These are phyloP conservation scores for Symphodus melops DNA, from an alignment of 2,113 vertebrate genomes.

Conservation along the genomic window DNA sequence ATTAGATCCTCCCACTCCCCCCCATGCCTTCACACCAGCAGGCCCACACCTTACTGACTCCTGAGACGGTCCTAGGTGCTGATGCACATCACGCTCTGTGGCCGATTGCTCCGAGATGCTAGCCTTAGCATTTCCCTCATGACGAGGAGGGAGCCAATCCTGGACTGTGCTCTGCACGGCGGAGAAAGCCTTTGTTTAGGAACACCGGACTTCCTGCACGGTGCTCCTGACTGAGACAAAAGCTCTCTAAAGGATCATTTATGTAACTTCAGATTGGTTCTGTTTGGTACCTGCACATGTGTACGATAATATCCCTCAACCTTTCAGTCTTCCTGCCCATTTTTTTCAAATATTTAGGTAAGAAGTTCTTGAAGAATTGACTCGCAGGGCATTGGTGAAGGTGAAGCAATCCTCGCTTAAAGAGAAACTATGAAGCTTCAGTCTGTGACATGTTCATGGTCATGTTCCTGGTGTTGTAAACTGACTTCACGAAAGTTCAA, in stretches of 20 bases:
- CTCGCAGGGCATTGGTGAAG: not conserved
- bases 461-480: not conserved
- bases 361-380: not conserved
- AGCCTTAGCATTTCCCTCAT: slow-evolving; percentile 44
- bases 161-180: slow-evolving; percentile 24
- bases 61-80: slow-evolving; percentile 44
- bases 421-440: not conserved
- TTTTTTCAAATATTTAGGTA: too few relatives aligned
- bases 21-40: slow-evolving; percentile 15
- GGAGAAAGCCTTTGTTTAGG: slow-evolving; percentile 60
- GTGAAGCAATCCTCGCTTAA: too few relatives aligned
- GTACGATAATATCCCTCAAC: too few relatives aligned
- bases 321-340: too few relatives aligned
- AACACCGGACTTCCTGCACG: slow-evolving; percentile 48
- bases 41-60: slow-evolving; percentile 32
- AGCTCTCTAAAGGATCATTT: too few relatives aligned
- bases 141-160: slow-evolving; percentile 23
- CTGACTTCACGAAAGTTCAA: not conserved
- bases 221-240: slow-evolving; percentile 18
- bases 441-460: not conserved
- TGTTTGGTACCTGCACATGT: too few relatives aligned
- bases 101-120: slow-evolving; percentile 52
- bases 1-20: slow-evolving; percentile 39
- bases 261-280: not conserved
- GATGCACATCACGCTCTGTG: slow-evolving; percentile 37